Conservation (phyloP, 1,140 invertebrate genomes). For the Pectinophora gossypiella region DNA sequence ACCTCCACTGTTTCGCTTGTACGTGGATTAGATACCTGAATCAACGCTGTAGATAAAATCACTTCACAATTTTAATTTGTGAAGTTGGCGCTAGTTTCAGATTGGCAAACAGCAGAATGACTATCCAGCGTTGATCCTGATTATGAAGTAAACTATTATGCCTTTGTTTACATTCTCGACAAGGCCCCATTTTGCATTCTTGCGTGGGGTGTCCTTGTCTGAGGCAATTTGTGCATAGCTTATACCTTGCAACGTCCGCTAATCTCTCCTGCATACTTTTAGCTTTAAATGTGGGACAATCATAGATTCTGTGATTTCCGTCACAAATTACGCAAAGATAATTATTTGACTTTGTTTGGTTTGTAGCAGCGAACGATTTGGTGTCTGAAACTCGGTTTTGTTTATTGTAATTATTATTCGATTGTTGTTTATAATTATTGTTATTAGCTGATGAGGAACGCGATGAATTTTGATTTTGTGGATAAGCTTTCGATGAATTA, state of each 20-base stretch:
- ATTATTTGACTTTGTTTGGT: neutral
- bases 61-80: neutral
- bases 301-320: slow-evolving; percentile 8
- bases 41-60: slow-evolving; percentile 7
- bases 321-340: neutral
- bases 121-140: neutral
- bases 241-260: slow-evolving; percentile 3
- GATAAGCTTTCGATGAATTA: neutral
- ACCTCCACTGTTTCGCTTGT: neutral
- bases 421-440: neutral
- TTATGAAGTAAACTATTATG: slow-evolving; percentile 9
- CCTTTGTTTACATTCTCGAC: slow-evolving; percentile 8
- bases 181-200: slow-evolving; percentile 8
- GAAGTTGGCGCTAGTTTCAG: neutral
- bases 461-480: neutral
- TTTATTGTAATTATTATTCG: neutral
- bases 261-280: slow-evolving; percentile 4
- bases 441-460: neutral
- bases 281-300: slow-evolving; percentile 6
- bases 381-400: neutral
- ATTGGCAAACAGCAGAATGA: neutral
- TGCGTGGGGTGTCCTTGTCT: neutral
- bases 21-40: neutral
- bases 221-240: slow-evolving; percentile 7
- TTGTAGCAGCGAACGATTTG: neutral